phyloP scores from a whole-genome alignment of 2,797 vertebrate species.

The Pygocentrus nattereri region DNA sequence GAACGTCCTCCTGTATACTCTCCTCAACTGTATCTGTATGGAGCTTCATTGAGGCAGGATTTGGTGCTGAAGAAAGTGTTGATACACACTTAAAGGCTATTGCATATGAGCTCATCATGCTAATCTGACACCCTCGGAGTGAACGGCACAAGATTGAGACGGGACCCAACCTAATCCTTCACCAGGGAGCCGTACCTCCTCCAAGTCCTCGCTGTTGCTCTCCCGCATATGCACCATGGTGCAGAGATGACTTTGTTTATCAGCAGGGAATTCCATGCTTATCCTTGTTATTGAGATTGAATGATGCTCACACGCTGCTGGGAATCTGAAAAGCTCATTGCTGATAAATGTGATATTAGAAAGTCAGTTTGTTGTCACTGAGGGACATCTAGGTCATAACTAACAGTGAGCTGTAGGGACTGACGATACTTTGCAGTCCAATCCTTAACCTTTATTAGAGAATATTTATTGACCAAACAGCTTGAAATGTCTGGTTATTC shows the following conservation, averaged over 20 bases:
- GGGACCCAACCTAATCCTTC: conserved; percentile 66
- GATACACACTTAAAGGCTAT: conserved; percentile 62
- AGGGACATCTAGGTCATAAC: background rate
- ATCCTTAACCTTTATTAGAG: background rate
- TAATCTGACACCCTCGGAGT: conserved; percentile 72
- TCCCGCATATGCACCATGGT: conserved; percentile 56
- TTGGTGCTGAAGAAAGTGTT: conserved; percentile 62
- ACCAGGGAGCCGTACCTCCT: conserved; percentile 44
- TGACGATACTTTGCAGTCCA: background rate
- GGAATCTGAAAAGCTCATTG: conserved; percentile 13
- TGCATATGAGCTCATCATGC: conserved; percentile 64
- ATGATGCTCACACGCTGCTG: background rate
- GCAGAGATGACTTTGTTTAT: conserved; percentile 43
- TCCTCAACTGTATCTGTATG: conserved; percentile 57
- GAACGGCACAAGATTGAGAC: conserved; percentile 67
- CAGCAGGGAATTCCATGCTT: conserved; percentile 17
- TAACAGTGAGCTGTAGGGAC: background rate
- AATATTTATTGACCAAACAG: no score
- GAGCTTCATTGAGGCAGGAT: conserved; percentile 64
- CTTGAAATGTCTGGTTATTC: no score
- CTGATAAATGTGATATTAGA: conserved; percentile 8
- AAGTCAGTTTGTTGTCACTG: background rate
- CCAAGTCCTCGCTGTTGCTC: conserved; percentile 49
- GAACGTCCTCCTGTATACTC: conserved; percentile 46
- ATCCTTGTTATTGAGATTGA: conserved; percentile 36